Evolutionary conservation across 2,797 vertebrate genomes (phyloP), one percentile per base, ranked within the genome.

Genomic region (Parauchenoglanis punctatus): DNA sequence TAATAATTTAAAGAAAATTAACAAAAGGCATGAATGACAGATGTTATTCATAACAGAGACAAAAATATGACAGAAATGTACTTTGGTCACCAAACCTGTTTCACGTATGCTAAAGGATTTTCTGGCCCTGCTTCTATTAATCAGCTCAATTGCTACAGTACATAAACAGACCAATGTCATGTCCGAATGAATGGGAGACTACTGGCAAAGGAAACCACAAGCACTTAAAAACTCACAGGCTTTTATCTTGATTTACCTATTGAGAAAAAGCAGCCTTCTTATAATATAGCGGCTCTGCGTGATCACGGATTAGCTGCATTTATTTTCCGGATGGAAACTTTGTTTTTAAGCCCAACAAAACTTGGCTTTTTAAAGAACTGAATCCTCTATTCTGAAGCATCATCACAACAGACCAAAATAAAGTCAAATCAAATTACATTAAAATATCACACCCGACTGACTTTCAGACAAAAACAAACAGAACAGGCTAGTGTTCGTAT

Each of bases 181-280:
- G 72, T 75, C 44, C 3, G 12, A 46, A 75, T 49, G 44, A n/a
- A 13, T 3, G 11, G 44, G 5, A 75, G 46, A 52, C 44, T 49
- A 28, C 0, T 49, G 40, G 40, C 40, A 20, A 72, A 0, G 23
- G 44, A 13, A n/a, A 49, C 23, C 44, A 49, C 44, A 3, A 15
- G 44, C 72, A n/a, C n/a, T 49, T 49, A 52, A 49, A 75, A 81
- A 58, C 25, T 84, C 31, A n/a, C 61, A n/a, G 31, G 49, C 78
- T 56, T 73, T 72, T 80, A 72, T 87, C 78, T 40, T 59, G 25
- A 59, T 40, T 78, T 65, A 58, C 78, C 35, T 40, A 40, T 75
- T 85, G 44, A 82, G 46, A 61, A 52, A 65, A 80, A 73, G 18
- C 20, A 10, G 70, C 10, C 70, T 73, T 13, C 73, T 52, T 20